Base-by-base conservation (phyloP, 2,797 vertebrate species). In the Neomorphus geoffroyi region DNA sequence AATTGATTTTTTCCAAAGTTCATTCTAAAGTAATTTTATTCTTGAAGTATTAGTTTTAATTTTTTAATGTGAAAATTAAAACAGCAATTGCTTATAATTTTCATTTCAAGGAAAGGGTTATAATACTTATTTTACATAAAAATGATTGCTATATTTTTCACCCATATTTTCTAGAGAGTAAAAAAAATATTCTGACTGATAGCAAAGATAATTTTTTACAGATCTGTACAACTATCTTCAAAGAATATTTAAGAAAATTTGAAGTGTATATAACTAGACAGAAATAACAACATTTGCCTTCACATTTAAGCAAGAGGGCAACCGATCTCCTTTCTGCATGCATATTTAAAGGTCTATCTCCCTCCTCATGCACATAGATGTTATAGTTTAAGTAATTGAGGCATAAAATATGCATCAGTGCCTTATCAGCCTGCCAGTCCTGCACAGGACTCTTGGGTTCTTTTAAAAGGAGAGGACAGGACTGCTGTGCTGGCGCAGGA, bases 1-100 rank as follows among this genome's bases (percentile, higher is more conserved):
- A 94, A 94, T 67, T 88, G 78, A 93, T 93, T 95, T 94, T 60
- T 46, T 67, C 41, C 67, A 79, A 84, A 88, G 74, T 93, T 93
- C 53, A 77, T 90, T 93, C 33, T 33, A 54, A 93, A 90, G 66
- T 50, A 3, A 88, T 90, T 84, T 93, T 72, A 77, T 73, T 88
- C 72, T 79, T 90, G 45, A 95, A 94, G 70, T 88, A 75, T 18
- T 86, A 82, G 51, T 92, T 96, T 92, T 90, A 91, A 84, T 92
- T 95, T 94, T 84, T 66, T 88, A 87, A 79, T 56, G 17, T 35
- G 86, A 72, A 93, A 95, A 88, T 88, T 83, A 86, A 86, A 86
- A 10, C 69, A 83, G 61, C 91, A 86, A 90, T 92, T 90, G 32
- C 75, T 83, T 88, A 83, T 56, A 1, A n/a, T 41, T 91, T 73